Percentiles rank a stretch among this genome's conserved stretches.
These are phyloP conservation scores for Salminus brasiliensis DNA, from an alignment of 2,113 vertebrate species.

Conservation along the genomic window DNA sequence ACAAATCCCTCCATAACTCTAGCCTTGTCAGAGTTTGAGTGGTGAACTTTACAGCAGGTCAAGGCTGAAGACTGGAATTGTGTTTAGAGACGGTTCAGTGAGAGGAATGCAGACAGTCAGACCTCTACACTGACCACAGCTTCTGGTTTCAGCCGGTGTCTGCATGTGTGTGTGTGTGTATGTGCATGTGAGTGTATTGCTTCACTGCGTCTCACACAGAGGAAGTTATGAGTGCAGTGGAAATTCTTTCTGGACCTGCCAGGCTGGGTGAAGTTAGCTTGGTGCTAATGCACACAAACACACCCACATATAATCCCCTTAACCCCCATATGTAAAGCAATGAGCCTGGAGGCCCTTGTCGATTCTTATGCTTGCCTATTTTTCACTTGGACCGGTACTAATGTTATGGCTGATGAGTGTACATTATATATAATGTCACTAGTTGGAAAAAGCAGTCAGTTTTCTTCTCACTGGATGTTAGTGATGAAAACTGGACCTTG, in stretches of 20 bases:
- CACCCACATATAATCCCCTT: neutral
- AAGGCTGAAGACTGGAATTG: neutral
- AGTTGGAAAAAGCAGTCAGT: too few relatives aligned
- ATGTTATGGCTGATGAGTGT: too few relatives aligned
- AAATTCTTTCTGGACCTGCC: neutral
- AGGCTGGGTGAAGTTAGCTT: neutral
- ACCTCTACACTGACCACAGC: constrained; percentile 18
- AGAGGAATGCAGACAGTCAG: constrained; percentile 20
- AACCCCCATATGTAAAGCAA: too few relatives aligned
- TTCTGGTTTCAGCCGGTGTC: neutral
- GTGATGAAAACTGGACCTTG: too few relatives aligned
- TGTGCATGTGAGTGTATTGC: too few relatives aligned
- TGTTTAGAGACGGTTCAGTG: constrained; percentile 13
- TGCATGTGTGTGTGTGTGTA: neutral
- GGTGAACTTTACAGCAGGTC: neutral
- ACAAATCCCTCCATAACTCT: neutral
- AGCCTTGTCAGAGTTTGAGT: neutral
- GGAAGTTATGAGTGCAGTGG: neutral
- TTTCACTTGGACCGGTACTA: too few relatives aligned
- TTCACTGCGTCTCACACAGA: neutral
- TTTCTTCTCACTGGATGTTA: too few relatives aligned
- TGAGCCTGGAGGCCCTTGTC: too few relatives aligned
- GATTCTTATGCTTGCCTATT: too few relatives aligned
- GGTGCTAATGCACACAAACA: neutral
- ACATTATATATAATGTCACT: too few relatives aligned